Evolutionary conservation across 1,140 invertebrate genomes (phyloP).

Genomic region (Venustaconcha ellipsiformis): DNA sequence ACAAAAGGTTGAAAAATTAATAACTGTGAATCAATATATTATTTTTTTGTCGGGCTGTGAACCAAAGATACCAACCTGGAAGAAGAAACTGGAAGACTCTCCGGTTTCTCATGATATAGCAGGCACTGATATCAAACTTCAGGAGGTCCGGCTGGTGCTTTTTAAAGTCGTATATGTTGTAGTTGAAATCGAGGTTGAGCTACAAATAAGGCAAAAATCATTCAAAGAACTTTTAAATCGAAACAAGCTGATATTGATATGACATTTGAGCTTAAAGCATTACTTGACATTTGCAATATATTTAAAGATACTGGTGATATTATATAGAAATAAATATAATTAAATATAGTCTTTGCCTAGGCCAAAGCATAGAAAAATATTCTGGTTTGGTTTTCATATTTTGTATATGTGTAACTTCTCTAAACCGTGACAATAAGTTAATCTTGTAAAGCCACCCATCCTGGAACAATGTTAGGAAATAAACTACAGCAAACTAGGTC

Average conservation of each 20-base stretch:
- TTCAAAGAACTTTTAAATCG: not conserved
- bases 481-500: no score
- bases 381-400: no score
- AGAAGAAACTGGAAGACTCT: conserved; percentile 42
- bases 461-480: no score
- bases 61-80: conserved; percentile 17
- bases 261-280: not conserved
- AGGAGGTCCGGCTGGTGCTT: conserved; percentile 41
- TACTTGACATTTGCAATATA: not conserved
- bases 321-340: no score
- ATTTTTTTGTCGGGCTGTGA: no score
- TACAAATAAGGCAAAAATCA: conserved; percentile 13
- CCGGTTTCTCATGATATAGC: conserved; percentile 37
- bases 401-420: no score
- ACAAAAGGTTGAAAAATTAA: no score
- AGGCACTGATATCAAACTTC: conserved; percentile 46
- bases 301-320: not conserved
- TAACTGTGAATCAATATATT: no score
- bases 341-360: no score
- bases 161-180: conserved; percentile 49
- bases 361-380: no score
- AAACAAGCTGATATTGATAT: not conserved
- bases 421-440: no score
- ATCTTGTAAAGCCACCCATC: no score
- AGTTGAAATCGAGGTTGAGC: conserved; percentile 33